Percentiles rank a stretch among this genome's conserved stretches.
Evolutionary conservation across 2,888 invertebrate genomes (phyloP).

Genomic region (Dioctria linearis): DNA sequence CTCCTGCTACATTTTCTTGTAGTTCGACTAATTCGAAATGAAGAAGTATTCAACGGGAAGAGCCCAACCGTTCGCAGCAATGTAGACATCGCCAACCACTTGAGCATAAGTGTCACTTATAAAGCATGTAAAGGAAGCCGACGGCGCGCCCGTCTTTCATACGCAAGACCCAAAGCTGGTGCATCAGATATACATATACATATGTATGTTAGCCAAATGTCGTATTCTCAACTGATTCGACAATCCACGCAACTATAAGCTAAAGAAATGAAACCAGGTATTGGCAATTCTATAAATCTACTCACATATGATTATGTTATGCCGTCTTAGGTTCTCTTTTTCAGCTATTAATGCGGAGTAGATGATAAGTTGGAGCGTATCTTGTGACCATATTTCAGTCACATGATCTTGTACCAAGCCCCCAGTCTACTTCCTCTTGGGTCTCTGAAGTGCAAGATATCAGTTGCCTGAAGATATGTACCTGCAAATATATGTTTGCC

Average conservation of each 20-base stretch:
- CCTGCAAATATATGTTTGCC: neutral
- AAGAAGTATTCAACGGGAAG: conserved; percentile 24
- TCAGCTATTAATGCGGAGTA: conserved; percentile 33
- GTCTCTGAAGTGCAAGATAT: conserved; percentile 35
- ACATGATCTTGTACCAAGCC: conserved; percentile 43
- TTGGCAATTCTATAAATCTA: conserved; percentile 41
- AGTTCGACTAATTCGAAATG: conserved; percentile 15
- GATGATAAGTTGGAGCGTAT: conserved; percentile 49
- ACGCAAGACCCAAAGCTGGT: neutral
- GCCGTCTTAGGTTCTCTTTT: conserved; percentile 28
- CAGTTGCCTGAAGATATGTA: conserved; percentile 37
- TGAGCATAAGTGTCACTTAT: conserved; percentile 42
- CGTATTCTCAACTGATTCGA: conserved; percentile 12
- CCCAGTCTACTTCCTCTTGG: conserved; percentile 44
- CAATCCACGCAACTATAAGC: conserved; percentile 1
- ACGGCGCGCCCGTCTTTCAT: neutral
- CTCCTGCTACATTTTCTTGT: conserved; percentile 33
- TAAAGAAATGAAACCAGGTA: conserved; percentile 1
- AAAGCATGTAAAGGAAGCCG: conserved; percentile 25
- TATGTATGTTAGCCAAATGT: neutral
- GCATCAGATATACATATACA: neutral
- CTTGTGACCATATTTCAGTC: conserved; percentile 49
- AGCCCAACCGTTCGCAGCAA: conserved; percentile 19
- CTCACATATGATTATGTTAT: conserved; percentile 43
- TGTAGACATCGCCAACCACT: conserved; percentile 43